Evolutionary conservation across 2,888 invertebrate genomes (phyloP).

Genomic region (Apoderus coryli): DNA sequence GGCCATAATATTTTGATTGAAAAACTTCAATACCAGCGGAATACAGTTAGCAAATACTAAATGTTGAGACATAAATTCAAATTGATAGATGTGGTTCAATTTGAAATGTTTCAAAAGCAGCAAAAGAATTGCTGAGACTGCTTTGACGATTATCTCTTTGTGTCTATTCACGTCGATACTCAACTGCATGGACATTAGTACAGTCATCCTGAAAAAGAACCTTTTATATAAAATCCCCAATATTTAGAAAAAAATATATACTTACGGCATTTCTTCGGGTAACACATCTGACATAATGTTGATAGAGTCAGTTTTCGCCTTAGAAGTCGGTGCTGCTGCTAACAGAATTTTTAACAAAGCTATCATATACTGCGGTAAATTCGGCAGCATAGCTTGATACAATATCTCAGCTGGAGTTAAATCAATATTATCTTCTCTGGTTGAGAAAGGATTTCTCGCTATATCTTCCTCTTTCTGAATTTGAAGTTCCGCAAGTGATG

Average conservation of each 20-base stretch:
- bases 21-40: conserved; percentile 93
- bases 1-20: conserved; percentile 93
- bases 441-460: conserved; percentile 78
- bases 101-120: conserved; percentile 94
- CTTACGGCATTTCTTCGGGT: conserved; percentile 92
- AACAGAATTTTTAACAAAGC: conserved; percentile 90
- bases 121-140: conserved; percentile 78
- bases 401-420: conserved; percentile 77
- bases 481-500: conserved; percentile 85
- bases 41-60: conserved; percentile 98
- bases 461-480: conserved; percentile 84
- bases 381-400: conserved; percentile 89
- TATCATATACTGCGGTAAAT: conserved; percentile 95
- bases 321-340: conserved; percentile 98
- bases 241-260: conserved; percentile 16
- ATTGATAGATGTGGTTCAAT: conserved; percentile 94
- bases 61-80: conserved; percentile 98
- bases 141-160: conserved; percentile 97
- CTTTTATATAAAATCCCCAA: neutral
- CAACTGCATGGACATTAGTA: conserved; percentile 85
- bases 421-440: conserved; percentile 62
- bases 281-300: conserved; percentile 96
- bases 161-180: conserved; percentile 97
- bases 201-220: conserved; percentile 52
- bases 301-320: conserved; percentile 92